Conservation (phyloP, 2,797 vertebrate genomes). For the Pantherophis vulpinus region DNA sequence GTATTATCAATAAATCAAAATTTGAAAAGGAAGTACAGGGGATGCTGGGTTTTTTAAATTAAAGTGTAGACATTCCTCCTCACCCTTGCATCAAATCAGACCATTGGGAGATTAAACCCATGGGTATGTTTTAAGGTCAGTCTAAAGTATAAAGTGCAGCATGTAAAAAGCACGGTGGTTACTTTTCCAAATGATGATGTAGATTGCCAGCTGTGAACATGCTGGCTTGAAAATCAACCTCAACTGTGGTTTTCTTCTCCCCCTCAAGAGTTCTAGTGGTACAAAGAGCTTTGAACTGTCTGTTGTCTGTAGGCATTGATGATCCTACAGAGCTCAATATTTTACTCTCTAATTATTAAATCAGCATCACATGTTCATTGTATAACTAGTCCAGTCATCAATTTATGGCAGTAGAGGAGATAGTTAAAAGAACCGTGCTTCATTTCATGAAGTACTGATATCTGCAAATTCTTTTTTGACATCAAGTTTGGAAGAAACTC, state of each 20-base stretch:
- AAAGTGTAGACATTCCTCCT: background rate
- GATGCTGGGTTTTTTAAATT: background rate
- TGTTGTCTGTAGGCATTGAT: too few relatives aligned
- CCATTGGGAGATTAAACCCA: constrained; percentile 20
- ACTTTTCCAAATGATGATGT: background rate
- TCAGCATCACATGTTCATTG: background rate
- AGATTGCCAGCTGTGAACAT: constrained; percentile 39
- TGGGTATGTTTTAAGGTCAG: constrained; percentile 32
- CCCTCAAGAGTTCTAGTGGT: too few relatives aligned
- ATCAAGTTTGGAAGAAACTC: background rate
- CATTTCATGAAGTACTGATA: background rate
- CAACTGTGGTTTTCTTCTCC: background rate
- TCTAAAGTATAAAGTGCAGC: constrained; percentile 12
- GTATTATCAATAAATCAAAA: background rate
- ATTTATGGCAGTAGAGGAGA: background rate
- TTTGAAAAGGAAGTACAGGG: background rate
- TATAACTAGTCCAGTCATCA: background rate
- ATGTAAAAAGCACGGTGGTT: constrained; percentile 17
- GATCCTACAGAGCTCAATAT: background rate
- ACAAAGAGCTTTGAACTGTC: background rate
- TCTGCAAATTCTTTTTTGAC: background rate
- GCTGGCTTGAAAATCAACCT: constrained; percentile 14
- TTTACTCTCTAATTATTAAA: background rate
- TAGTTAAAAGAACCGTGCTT: background rate
- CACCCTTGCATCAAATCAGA: background rate